Evolutionary conservation across 1,140 invertebrate species (phyloP), one percentile per base, ranked within the genome.

Genomic region (Lysiphlebus fabarum): DNA sequence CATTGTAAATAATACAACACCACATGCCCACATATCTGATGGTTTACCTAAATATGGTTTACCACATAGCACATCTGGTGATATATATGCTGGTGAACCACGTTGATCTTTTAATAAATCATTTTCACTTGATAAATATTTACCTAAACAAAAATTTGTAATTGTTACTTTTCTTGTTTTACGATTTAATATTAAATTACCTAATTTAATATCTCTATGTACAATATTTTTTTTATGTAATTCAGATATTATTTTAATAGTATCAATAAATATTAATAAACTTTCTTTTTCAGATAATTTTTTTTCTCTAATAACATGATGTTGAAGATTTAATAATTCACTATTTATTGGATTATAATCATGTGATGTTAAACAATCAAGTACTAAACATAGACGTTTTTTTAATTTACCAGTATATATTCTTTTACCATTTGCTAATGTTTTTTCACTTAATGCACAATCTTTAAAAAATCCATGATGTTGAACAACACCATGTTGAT

Each of bases 1-100:
- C 89, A 92, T 92, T 1, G 90, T 92, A 71, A 87, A 93, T 6
- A 92, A 74, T 5, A 92, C 87, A 26, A 93, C 89, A 6, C 90
- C 90, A 3, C 92, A 68, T 5, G 90, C 90, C 91, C 90, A 93
- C 88, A 92, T 91, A 71, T 93, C 91, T 37, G 89, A 90, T 0
- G 90, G 90, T 73, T 92, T 92, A 71, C 87, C 87, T 34, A 84
- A 70, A 68, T 89, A 88, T 17, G 85, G 85, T 72, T 86, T 86
- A 64, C 90, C 90, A 80, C 85, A 85, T 26, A 92, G 78, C 7
- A 92, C 89, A 79, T 92, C 91, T 1, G 91, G 90, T 33, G 90
- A 91, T 65, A 92, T 92, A 70, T 92, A 93, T 0, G 90, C 90
- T 42, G 90, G 90, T 45, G 90, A 91, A 2, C 91, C 90, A 72